These are phyloP conservation scores for Amphimallon solstitiale DNA, from an alignment of 2,888 invertebrate species.

Conservation along the genomic window DNA sequence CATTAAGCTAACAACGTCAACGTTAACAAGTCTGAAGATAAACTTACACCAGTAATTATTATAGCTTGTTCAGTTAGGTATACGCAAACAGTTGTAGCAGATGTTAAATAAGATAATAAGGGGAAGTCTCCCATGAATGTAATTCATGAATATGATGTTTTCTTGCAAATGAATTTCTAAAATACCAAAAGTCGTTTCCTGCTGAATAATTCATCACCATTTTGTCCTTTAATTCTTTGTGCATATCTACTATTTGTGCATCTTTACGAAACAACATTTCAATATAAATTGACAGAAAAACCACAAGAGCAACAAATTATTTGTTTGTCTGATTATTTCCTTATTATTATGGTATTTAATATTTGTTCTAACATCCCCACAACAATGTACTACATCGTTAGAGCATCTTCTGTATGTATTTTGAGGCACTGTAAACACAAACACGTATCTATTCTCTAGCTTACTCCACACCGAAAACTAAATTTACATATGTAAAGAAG, in stretches of 20 bases:
- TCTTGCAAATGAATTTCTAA: constrained; percentile 29
- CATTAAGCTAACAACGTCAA: no score
- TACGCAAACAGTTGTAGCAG: no score
- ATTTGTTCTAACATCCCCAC: constrained; percentile 17
- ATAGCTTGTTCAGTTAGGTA: no score
- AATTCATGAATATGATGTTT: background rate
- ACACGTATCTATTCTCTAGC: background rate
- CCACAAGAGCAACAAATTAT: background rate
- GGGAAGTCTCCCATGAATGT: no score
- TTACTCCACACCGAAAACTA: constrained; percentile 19
- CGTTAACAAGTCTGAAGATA: no score
- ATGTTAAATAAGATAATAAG: no score
- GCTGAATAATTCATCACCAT: constrained; percentile 28
- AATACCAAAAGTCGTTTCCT: constrained; percentile 20
- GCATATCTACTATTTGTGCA: constrained; percentile 1
- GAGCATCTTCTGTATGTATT: background rate
- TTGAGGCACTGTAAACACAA: constrained; percentile 19
- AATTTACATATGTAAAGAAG: constrained; percentile 39
- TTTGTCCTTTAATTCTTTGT: constrained; percentile 16
- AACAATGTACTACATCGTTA: constrained; percentile 17
- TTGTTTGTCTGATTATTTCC: constrained; percentile 14
- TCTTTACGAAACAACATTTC: constrained; percentile 4
- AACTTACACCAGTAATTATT: no score
- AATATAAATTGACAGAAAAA: constrained; percentile 2
- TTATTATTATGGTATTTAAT: constrained; percentile 14